A percentile compares a stretch with the other conserved stretches of the same genome.
Conservation (phyloP, 2,113 vertebrate genomes). For the Rhizomys pruinosus region DNA sequence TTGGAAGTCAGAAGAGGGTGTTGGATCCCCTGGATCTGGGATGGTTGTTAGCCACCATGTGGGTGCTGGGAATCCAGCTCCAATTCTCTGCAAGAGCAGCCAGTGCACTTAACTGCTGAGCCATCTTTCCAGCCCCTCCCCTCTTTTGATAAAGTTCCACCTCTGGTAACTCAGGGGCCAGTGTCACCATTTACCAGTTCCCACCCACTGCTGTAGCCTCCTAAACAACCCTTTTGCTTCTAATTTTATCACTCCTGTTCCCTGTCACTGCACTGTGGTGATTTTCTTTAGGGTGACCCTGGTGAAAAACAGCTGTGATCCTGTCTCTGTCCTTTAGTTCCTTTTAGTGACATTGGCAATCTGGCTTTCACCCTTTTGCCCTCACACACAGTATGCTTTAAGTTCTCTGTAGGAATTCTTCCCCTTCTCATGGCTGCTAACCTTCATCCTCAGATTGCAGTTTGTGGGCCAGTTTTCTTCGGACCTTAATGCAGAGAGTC, state of each 20-base stretch:
- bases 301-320: not conserved
- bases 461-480: conserved; percentile 25
- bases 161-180: not conserved
- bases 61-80: too few relatives aligned
- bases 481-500: too few relatives aligned
- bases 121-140: too few relatives aligned
- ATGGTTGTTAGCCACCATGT: too few relatives aligned
- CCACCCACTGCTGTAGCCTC: not conserved
- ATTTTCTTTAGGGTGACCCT: not conserved
- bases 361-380: not conserved
- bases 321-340: not conserved
- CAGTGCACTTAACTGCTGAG: too few relatives aligned
- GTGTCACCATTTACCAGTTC: not conserved
- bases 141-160: not conserved
- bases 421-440: not conserved
- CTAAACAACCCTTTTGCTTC: not conserved
- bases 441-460: not conserved
- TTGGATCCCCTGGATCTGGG: too few relatives aligned
- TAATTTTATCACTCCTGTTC: not conserved
- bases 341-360: not conserved
- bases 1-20: too few relatives aligned
- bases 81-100: too few relatives aligned
- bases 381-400: not conserved
- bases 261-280: not conserved
- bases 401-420: not conserved